Evolutionary conservation across 2,888 invertebrate genomes (phyloP), one percentile per base, ranked within the genome.

Genomic region (Diogma glabrata): DNA sequence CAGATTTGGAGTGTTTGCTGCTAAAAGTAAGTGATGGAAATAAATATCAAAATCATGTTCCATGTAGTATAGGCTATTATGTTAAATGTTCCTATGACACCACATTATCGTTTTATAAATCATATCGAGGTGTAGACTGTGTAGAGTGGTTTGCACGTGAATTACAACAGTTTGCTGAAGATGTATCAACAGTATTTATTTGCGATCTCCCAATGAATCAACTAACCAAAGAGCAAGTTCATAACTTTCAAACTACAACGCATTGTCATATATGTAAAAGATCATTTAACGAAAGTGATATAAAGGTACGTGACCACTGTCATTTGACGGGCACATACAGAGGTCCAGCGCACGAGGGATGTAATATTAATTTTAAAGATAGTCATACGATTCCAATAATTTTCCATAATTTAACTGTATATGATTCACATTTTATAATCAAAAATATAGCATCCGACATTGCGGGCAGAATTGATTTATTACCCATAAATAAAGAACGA

Each of bases 1-100:
- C 57, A 24, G 59, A 58, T 49, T 22, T 58, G 10, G 57, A 58
- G 38, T 52, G 53, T 46, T 10, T 57, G 16, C 24, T 56, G 28
- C 23, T 49, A 19, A 30, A 28, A 30, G n/a, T 22, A 26, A 28
- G 26, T 10, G 28, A 47, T 49, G 38, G 30, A 48, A 28, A 19
- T 12, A 5, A 40, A 47, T 9, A 45, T 48, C 33, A 54, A 14
- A 38, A 48, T 19, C 60, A 60, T 53, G 43, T 54, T 23, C 55
- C 58, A 2, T 57, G 47, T 38, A 56, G 57, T 49, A 47, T 57
- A 14, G 58, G 54, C 2, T 58, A 57, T 50, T 60, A 58, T 49
- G 33, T 58, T 3, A 56, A 60, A 40, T 60, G 59, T 51, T 49
- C 48, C 9, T 58, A 53, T 33, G 53, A 58, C 33, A 56, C 57